Conservation (phyloP, 2,797 vertebrate genomes). For the Channa striata region DNA sequence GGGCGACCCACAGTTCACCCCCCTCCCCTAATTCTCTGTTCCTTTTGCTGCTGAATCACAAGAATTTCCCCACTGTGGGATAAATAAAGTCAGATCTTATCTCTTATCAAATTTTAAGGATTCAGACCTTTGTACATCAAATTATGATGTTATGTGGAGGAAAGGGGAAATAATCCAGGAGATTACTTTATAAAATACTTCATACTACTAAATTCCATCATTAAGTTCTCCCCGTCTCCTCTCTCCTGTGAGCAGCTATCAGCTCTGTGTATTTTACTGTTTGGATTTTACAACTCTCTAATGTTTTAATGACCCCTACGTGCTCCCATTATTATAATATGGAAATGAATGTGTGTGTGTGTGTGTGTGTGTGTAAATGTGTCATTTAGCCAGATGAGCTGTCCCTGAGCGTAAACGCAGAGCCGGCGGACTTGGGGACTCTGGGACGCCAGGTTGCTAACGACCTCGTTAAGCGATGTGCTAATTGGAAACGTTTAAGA, state of each 20-base stretch:
- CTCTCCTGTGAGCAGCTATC: slow-evolving; percentile 22
- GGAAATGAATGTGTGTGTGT: slow-evolving; percentile 36
- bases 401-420: slow-evolving; percentile 35
- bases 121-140: slow-evolving; percentile 29
- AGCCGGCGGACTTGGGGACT: slow-evolving; percentile 21
- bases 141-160: slow-evolving; percentile 9
- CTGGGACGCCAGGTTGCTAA: slow-evolving; percentile 73
- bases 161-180: slow-evolving; percentile 29
- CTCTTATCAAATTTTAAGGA: no score
- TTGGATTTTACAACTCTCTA: slow-evolving; percentile 58
- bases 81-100: no score
- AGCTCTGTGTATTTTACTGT: slow-evolving; percentile 54
- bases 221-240: slow-evolving; percentile 19
- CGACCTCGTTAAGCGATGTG: slow-evolving; percentile 63
- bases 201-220: slow-evolving; percentile 21
- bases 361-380: slow-evolving; percentile 44
- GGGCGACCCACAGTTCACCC: slow-evolving; percentile 13
- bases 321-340: slow-evolving; percentile 66
- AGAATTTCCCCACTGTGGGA: no score
- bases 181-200: slow-evolving; percentile 58
- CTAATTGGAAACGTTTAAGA: slow-evolving; percentile 74
- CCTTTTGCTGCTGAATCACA: no score
- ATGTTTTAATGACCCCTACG: slow-evolving; percentile 59
- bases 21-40: neutral
- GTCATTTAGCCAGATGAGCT: slow-evolving; percentile 58